A percentile compares a stretch with the other conserved stretches of the same genome.
These are phyloP conservation scores for Tuberolachnus salignus DNA, from an alignment of 2,888 invertebrate genomes.

Conservation along the genomic window DNA sequence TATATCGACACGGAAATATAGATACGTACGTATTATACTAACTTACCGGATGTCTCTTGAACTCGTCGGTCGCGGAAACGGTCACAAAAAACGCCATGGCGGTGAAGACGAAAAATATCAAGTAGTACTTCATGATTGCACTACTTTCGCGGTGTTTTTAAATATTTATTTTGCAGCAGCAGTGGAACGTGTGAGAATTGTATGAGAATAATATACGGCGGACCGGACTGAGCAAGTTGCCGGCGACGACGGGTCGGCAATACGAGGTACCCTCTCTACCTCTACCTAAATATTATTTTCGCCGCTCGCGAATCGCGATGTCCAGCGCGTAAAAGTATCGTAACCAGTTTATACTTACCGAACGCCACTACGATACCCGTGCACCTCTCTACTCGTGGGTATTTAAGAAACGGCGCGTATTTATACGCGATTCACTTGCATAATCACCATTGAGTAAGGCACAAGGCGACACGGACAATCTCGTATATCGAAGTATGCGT, in stretches of 20 bases:
- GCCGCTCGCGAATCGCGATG: not conserved
- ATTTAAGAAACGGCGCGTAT: not conserved
- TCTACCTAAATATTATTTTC: not conserved
- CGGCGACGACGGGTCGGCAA: not conserved
- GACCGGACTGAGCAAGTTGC: conserved; percentile 10
- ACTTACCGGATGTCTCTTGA: conserved; percentile 12
- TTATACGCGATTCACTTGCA: conserved; percentile 30
- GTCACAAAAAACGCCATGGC: not conserved
- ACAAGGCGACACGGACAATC: not conserved
- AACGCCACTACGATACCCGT: not conserved
- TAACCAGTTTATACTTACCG: conserved; percentile 42
- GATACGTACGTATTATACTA: not conserved
- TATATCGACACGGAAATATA: not conserved
- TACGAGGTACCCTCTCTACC: too few relatives aligned
- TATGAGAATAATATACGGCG: too few relatives aligned
- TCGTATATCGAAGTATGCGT: not conserved
- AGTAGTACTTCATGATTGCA: not conserved
- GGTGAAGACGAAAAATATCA: not conserved
- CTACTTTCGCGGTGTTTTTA: not conserved
- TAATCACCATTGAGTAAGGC: not conserved
- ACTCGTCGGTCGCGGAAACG: not conserved
- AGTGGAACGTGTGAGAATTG: not conserved
- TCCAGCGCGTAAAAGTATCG: not conserved
- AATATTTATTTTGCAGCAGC: not conserved
- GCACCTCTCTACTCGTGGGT: not conserved